Base-by-base conservation (phyloP, 2,113 vertebrate genomes). In the Sebastes schlegelii region DNA sequence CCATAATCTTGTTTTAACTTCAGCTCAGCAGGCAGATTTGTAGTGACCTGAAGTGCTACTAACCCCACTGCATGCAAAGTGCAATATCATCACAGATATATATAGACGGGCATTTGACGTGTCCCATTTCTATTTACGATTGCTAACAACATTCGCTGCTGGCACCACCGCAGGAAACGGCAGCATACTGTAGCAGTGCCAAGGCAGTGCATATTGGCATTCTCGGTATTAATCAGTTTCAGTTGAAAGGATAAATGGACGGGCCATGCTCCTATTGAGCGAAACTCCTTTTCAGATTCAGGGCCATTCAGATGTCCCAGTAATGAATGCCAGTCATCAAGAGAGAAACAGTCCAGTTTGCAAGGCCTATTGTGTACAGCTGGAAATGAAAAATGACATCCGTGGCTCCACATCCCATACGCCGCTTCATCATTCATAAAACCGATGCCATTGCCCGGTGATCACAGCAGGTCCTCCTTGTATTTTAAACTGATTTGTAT, bases 381-480 rank as follows among this genome's bases (percentile, higher is more conserved):
- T 92, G 78, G 54, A 92, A 83, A 84, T 90, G 48, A 87, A 83
- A 88, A 90, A 92, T 71, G 40, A 79, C 77, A 76, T 77, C 42
- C 26, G 14, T 13, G 40, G 19, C 66, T 77, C 42, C 23, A 67
- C 75, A 57, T 52, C 14, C 54, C 62, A 48, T 23, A 75, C 78
- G 52, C 65, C 61, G 64, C 84, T 77, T 75, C 82, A 81, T 82
- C 42, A 42, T 87, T 82, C 74, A 91, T 71, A 43, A 62, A 75
- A 65, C 63, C 34, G 42, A 84, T 87, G 82, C 21, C 76, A 54
- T 46, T 55, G 83, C 61, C 76, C 55, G 51, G 63, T 64, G 79
- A 78, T 87, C 74, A 67, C 71, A 73, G 86, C 74, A 46, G 77
- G 80, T 76, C 68, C 63, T 90, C 51, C 82, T 79, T 86, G 71